Evolutionary conservation across 2,888 invertebrate genomes (phyloP), one percentile per base, ranked within the genome.

Genomic region (Orthosia gracilis): DNA sequence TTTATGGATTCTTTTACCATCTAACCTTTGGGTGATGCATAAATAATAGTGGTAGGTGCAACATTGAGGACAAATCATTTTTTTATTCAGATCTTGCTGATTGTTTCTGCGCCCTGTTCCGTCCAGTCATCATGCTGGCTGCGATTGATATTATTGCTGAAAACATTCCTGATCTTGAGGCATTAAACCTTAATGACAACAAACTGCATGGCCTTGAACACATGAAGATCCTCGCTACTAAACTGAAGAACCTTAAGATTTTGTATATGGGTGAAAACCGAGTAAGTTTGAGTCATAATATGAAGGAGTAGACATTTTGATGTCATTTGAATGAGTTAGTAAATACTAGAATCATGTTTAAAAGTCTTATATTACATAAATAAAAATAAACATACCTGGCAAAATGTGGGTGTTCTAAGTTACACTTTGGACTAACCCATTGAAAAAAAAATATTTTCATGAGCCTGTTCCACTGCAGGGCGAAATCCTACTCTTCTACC

Each of bases 121-220:
- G 98, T 47, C 97, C 97, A 0, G 95, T 97, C 55, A 97, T 99
- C 31, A 97, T 99, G 97, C 89, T 97, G 65, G 97, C 97, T 13
- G 98, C 98, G 0, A 94, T 98, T 49, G 98, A 98, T 76, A 98
- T 99, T 49, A 98, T 99, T 57, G 97, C 97, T 18, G 98, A 98
- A 82, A 98, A 98, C 91, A 98, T 99, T 90, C 99, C 99, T 0
- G 98, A 98, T 90, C 93, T 98, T 57, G 97, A 97, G 89, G 98
- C 98, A 0, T 92, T 99, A 11, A 98, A 98, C 95, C 95, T 99
- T 49, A 98, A 98, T 90, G 97, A 98, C 67, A 99, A 99, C 93
- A 97, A 97, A 89, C 95, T 99, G 1, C 95, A 97, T 80, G 96
- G 97, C 11, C 92, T 98, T 70, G 98, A 98, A 69, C 97, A 97